A percentile compares a stretch with the other conserved stretches of the same genome.
phyloP scores from a whole-genome alignment of 2,888 invertebrate species.

The Cephonodes hylas region DNA sequence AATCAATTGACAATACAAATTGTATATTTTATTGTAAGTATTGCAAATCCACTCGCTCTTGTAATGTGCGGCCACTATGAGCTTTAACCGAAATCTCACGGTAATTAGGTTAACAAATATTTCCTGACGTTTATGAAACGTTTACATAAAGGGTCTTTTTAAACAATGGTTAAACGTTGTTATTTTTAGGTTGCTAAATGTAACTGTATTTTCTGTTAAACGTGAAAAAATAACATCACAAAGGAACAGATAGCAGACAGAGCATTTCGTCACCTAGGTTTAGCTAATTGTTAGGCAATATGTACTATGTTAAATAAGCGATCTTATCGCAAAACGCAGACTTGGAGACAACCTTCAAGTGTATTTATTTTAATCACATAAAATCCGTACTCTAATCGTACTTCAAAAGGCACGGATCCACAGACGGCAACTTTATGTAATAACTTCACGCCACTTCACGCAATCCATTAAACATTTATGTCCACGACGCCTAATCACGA shows the following conservation, averaged over 20 bases:
- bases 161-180: background rate
- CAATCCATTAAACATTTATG: constrained; percentile 34
- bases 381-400: background rate
- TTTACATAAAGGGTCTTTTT: constrained; percentile 17
- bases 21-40: too few species aligned
- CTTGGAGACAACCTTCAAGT: too few species aligned
- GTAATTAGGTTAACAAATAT: constrained; percentile 27
- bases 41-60: too few species aligned
- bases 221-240: too few species aligned
- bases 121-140: constrained; percentile 27
- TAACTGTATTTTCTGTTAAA: too few species aligned
- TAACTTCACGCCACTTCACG: constrained; percentile 22
- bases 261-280: too few species aligned
- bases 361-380: background rate
- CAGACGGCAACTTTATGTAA: constrained; percentile 5
- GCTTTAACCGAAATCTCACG: constrained; percentile 32
- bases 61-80: constrained; percentile 18
- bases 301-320: too few species aligned
- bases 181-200: background rate
- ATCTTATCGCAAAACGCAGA: too few species aligned
- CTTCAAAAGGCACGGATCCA: constrained; percentile 9
- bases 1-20: too few species aligned
- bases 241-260: too few species aligned
- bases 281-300: too few species aligned
- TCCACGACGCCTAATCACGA: constrained; percentile 34